Evolutionary conservation across 92 coral and sea anemone species (phyloP), one percentile per base, ranked within the genome.

Genomic region (Epizoanthus illoricatus): DNA sequence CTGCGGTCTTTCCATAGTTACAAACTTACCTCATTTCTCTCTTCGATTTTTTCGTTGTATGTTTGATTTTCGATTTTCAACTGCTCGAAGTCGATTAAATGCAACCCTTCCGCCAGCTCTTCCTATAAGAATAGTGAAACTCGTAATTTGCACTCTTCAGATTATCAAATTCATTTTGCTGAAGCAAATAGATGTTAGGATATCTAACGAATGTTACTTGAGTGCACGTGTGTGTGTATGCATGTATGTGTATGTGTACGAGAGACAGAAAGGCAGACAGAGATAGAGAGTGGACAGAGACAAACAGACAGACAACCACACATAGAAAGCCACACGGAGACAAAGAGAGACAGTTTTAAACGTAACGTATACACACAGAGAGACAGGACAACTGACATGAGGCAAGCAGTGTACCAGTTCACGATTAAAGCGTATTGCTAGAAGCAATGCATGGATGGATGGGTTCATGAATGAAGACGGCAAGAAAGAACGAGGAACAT

Each of bases 31-130:
- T 97, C 99, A 59, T 97, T 97, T 85, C 99, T 87, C 78, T 97
- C 99, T 67, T 97, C 99, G 24, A 97, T 97, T 79, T 97, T 97
- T 70, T 97, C 99, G 73, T 97, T 97, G 89, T 97, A 97, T 0
- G 99, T 97, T 69, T 97, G 99, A 55, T 97, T 97, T 89, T 97
- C 99, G 69, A 97, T 97, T 83, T 97, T 97, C 71, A 97, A 90
- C 67, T 97, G 99, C 80, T 97, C 99, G 85, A 97, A 97, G 92
- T 97, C 99, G 28, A 97, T 97, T n/a, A 97, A 75, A 71, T 97
- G 99, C 16, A 97, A 88, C 7, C 99, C 99, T 75, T 97, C 99
- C 10, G 99, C 99, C 19, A 97, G 89, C 84, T 97, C 99, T 58
- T 97, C 99, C 98, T 95, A 68, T 20, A 49, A 67, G 24, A 21